phyloP scores from a whole-genome alignment of 2,888 invertebrate genomes.

The Drosophila nigritarsus region DNA sequence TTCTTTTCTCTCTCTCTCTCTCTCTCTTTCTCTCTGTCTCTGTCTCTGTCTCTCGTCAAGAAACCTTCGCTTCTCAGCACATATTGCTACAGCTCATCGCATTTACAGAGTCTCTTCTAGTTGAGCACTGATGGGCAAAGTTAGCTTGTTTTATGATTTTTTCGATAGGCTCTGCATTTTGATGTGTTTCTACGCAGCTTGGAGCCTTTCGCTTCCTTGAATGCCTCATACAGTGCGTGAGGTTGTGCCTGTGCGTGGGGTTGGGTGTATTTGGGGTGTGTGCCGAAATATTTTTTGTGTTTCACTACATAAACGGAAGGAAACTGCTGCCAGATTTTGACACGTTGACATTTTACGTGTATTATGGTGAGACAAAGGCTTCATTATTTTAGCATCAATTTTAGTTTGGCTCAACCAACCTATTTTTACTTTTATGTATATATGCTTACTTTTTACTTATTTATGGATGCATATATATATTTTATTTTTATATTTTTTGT shows the following conservation, averaged over 20 bases:
- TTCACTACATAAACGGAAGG: conserved; percentile 59
- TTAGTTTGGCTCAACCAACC: background rate
- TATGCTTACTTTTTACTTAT: background rate
- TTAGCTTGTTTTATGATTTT: background rate
- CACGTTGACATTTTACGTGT: conserved; percentile 69
- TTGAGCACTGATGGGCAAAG: background rate
- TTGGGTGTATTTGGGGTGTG: background rate
- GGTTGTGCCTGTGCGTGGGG: conserved; percentile 13
- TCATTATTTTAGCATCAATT: background rate
- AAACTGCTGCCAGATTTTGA: conserved; percentile 70
- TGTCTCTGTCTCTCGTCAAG: background rate
- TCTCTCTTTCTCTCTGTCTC: background rate
- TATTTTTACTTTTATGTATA: background rate
- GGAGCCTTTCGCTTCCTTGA: conserved; percentile 26
- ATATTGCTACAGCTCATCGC: background rate
- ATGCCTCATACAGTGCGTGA: conserved; percentile 3
- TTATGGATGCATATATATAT: background rate
- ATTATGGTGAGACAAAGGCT: conserved; percentile 34
- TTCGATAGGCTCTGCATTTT: conserved; percentile 45
- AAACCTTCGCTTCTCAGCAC: background rate
- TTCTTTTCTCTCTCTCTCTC: background rate
- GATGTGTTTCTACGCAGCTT: conserved; percentile 53
- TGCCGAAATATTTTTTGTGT: conserved; percentile 56
- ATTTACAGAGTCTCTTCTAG: background rate
- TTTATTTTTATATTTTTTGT: background rate